A percentile compares a stretch with the other conserved stretches of the same genome.
Evolutionary conservation across 2,888 invertebrate species (phyloP).

Genomic region (Nomada ruficornis): DNA sequence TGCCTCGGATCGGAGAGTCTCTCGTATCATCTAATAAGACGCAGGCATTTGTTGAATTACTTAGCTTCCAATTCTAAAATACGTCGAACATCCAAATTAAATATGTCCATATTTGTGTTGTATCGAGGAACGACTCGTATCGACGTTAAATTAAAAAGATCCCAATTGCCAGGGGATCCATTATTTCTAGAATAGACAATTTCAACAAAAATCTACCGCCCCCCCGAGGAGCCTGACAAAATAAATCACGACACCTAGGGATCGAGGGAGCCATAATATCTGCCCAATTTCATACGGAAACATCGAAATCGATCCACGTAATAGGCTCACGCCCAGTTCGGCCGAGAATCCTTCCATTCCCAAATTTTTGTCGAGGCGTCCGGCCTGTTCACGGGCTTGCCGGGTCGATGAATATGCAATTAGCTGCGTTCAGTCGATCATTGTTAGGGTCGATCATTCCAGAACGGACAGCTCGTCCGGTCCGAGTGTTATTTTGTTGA

Average conservation of each 20-base stretch:
- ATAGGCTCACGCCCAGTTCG: neutral
- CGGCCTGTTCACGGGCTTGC: conserved; percentile 27
- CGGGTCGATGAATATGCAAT: conserved; percentile 45
- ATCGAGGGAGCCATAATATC: neutral
- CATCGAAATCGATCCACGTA: neutral
- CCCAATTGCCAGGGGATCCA: too few species aligned
- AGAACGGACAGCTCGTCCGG: neutral
- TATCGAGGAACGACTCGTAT: neutral
- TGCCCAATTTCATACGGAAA: neutral
- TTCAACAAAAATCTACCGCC: too few species aligned
- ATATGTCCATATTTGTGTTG: neutral
- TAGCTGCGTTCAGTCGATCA: conserved; percentile 45
- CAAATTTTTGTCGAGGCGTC: conserved; percentile 7
- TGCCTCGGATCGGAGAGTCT: too few species aligned
- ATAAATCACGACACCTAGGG: neutral
- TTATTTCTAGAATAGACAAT: too few species aligned
- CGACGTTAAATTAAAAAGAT: too few species aligned
- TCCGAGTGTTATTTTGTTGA: conserved; percentile 51
- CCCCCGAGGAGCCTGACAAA: too few species aligned
- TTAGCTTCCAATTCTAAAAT: neutral
- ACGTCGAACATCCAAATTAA: neutral
- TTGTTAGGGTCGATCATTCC: conserved; percentile 34
- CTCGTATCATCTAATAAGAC: too few species aligned
- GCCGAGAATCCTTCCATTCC: neutral
- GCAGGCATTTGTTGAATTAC: too few species aligned